These are phyloP conservation scores for Sus cebifrons DNA, from an alignment of 2,797 vertebrate species.

Conservation along the genomic window DNA sequence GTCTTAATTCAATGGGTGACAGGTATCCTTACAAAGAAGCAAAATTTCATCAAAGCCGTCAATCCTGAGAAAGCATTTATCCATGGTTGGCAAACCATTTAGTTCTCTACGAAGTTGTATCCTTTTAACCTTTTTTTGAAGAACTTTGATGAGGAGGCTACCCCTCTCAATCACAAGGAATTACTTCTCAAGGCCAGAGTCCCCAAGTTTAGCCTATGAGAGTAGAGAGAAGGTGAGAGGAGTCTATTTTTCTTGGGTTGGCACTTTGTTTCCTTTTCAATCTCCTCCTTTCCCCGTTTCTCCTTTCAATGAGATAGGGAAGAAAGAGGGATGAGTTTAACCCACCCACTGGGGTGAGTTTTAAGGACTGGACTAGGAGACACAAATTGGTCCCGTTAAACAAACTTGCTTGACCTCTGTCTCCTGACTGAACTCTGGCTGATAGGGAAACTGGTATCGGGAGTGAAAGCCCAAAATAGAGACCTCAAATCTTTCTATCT, in stretches of 20 bases:
- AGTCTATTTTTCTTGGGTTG: not conserved
- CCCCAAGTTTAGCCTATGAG: not conserved
- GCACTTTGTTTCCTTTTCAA: not conserved
- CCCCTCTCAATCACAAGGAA: constrained; percentile 18
- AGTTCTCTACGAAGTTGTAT: constrained; percentile 35
- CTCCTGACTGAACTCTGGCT: not conserved
- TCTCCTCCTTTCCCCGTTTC: not conserved
- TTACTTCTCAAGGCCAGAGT: not conserved
- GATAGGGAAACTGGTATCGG: not conserved
- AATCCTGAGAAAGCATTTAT: constrained; percentile 5
- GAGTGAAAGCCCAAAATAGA: not conserved
- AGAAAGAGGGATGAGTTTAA: not conserved
- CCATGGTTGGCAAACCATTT: constrained; percentile 15
- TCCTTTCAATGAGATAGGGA: not conserved
- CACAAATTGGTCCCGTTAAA: not conserved
- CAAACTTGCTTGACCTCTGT: not conserved
- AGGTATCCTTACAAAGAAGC: constrained; percentile 38
- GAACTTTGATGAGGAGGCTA: constrained; percentile 19
- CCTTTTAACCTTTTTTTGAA: constrained; percentile 14
- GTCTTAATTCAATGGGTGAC: constrained; percentile 31
- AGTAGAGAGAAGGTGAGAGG: not conserved
- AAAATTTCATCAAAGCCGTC: constrained; percentile 42
- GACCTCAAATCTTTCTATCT: not conserved
- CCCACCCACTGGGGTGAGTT: not conserved
- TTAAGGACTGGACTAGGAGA: not conserved